Percentiles rank a stretch among this genome's conserved stretches.
phyloP scores from a whole-genome alignment of 2,888 invertebrate species.

The Drosophila lacicola region DNA sequence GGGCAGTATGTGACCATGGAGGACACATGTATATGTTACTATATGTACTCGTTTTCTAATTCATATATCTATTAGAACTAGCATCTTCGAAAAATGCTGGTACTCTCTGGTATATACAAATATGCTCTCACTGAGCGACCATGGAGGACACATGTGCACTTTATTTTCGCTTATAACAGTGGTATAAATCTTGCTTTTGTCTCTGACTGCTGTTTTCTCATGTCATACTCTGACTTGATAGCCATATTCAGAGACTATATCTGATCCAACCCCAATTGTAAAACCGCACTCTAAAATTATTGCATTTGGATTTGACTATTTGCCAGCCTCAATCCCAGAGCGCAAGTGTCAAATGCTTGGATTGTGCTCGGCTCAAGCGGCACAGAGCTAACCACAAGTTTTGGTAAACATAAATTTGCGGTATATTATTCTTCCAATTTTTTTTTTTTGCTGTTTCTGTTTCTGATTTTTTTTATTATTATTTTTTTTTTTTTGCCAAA shows the following conservation, averaged over 20 bases:
- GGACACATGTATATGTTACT: neutral
- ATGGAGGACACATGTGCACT: neutral
- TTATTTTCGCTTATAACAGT: too few species aligned
- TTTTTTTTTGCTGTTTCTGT: neutral
- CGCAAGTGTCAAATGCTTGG: constrained; percentile 58
- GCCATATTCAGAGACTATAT: neutral
- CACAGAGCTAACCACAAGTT: constrained; percentile 38
- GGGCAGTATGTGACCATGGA: neutral
- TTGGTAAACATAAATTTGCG: constrained; percentile 42
- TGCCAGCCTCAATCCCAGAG: constrained; percentile 24
- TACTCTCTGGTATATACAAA: too few species aligned
- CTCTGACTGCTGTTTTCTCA: neutral
- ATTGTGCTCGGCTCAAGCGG: constrained; percentile 26
- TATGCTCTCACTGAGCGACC: too few species aligned
- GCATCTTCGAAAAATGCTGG: too few species aligned
- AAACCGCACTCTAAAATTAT: constrained; percentile 29
- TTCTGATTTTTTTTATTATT: constrained; percentile 1
- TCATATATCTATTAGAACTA: too few species aligned
- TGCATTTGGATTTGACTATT: constrained; percentile 22
- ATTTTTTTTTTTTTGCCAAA: constrained; percentile 18
- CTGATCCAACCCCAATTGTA: constrained; percentile 10
- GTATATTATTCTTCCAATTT: constrained; percentile 13
- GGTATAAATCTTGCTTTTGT: too few species aligned
- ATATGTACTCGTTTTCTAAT: too few species aligned
- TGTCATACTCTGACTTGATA: constrained; percentile 10